Percentiles rank a stretch among this genome's conserved stretches.
These are phyloP conservation scores for Asteroscopus sphinx DNA, from an alignment of 2,888 invertebrate genomes.

Conservation along the genomic window DNA sequence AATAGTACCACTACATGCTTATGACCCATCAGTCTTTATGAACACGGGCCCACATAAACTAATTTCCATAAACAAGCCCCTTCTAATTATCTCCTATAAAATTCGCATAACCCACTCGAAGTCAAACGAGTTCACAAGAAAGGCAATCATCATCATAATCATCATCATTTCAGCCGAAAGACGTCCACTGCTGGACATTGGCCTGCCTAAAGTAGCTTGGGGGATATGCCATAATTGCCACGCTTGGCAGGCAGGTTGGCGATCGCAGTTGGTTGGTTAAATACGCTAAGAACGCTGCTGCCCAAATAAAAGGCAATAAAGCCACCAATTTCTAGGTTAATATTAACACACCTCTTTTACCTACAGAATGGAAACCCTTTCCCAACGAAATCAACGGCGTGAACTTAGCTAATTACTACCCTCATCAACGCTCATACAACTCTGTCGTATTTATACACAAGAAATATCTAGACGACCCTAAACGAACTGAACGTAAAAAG, in stretches of 20 bases:
- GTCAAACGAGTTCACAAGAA: conserved; percentile 3
- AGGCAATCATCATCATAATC: no score
- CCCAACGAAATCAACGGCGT: conserved; percentile 69
- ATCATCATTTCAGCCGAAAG: no score
- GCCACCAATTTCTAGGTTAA: conserved; percentile 19
- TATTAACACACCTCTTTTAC: conserved; percentile 45
- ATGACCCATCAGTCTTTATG: background rate
- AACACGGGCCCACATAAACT: conserved; percentile 13
- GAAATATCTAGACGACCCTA: conserved; percentile 62
- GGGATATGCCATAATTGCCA: no score
- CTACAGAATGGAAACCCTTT: conserved; percentile 58
- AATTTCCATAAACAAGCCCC: background rate
- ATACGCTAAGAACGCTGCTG: no score
- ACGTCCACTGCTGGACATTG: no score
- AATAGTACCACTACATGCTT: no score
- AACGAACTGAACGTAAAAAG: conserved; percentile 41
- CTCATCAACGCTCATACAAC: conserved; percentile 72
- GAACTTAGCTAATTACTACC: conserved; percentile 76
- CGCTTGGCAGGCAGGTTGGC: no score
- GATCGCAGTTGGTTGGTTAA: no score
- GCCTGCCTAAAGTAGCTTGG: no score
- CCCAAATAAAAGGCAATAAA: conserved; percentile 17
- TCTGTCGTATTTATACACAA: conserved; percentile 80
- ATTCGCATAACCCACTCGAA: conserved; percentile 1
- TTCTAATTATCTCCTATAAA: conserved; percentile 27